phyloP scores from a whole-genome alignment of 2,888 invertebrate genomes.

The Epinotia bilunana region DNA sequence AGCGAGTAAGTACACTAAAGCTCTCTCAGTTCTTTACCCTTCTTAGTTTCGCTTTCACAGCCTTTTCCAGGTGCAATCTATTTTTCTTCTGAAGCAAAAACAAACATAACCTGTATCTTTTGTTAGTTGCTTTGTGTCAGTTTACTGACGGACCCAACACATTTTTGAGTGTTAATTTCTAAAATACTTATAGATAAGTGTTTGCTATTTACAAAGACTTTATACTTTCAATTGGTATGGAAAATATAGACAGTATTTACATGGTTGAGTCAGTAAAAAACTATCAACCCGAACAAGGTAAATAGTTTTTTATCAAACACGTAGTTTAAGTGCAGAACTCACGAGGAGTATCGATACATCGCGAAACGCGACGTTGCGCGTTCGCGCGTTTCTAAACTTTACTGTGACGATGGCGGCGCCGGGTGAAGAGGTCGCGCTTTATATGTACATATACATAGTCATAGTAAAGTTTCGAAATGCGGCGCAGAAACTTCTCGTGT shows the following conservation, averaged over 20 bases:
- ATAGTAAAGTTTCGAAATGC: too few species aligned
- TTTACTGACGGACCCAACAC: constrained; percentile 3
- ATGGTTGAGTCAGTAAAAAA: not conserved
- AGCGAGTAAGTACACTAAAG: constrained; percentile 79
- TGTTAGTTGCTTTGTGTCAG: constrained; percentile 53
- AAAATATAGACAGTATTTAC: not conserved
- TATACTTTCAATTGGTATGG: constrained; percentile 1
- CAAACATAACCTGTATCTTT: constrained; percentile 67
- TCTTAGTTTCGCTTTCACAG: constrained; percentile 81
- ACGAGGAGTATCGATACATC: too few species aligned
- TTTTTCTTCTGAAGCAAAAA: constrained; percentile 85
- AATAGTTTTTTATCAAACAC: too few species aligned
- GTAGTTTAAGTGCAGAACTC: too few species aligned
- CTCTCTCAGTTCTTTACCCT: constrained; percentile 76
- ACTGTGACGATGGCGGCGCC: too few species aligned
- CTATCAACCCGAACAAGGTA: too few species aligned
- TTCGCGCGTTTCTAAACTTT: too few species aligned
- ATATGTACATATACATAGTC: too few species aligned
- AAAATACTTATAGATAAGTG: constrained; percentile 10
- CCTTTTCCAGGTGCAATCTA: constrained; percentile 84
- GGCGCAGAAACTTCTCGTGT: too few species aligned
- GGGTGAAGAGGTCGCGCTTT: too few species aligned
- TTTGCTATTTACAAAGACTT: constrained; percentile 29
- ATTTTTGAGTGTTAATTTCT: constrained; percentile 13
- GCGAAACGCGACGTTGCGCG: too few species aligned